Evolutionary conservation across 2,797 vertebrate species (phyloP).

Genomic region (Poeciliopsis infans): DNA sequence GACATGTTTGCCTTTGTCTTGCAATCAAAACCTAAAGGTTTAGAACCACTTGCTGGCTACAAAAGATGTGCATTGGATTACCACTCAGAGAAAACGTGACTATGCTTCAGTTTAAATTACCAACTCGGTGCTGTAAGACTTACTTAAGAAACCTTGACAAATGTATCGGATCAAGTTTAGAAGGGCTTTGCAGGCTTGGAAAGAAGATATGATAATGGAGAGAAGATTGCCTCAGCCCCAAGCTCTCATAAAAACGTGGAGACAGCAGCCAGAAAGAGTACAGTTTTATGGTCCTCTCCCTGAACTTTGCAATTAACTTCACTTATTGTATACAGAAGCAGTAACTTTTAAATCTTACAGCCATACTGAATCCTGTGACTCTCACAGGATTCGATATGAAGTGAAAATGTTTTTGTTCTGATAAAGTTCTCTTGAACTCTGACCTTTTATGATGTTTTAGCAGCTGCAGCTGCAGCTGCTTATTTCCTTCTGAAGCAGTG

Average conservation of each 20-base stretch:
- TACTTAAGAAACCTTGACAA: not conserved
- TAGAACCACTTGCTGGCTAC: not conserved
- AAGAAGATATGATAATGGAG: constrained; percentile 17
- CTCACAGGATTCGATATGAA: not conserved
- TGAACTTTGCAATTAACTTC: constrained; percentile 6
- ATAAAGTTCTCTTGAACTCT: too few relatives aligned
- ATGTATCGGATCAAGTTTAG: constrained; percentile 5
- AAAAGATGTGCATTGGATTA: not conserved
- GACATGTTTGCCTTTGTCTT: not conserved
- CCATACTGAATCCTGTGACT: not conserved
- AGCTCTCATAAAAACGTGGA: not conserved
- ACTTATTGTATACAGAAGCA: constrained; percentile 1
- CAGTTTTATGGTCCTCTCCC: not conserved
- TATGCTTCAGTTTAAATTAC: not conserved
- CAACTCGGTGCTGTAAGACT: not conserved
- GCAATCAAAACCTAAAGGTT: not conserved
- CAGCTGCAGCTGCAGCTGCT: not conserved
- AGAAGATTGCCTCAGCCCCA: not conserved
- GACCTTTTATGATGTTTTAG: not conserved
- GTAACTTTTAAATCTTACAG: not conserved
- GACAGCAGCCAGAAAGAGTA: not conserved
- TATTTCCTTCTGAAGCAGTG: not conserved
- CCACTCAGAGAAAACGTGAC: not conserved
- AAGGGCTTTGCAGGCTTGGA: constrained; percentile 1
- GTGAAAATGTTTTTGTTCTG: not conserved